Percentiles rank a stretch among this genome's conserved stretches.
These are phyloP conservation scores for Hystrix brachyura DNA, from an alignment of 2,113 vertebrate species.

Conservation along the genomic window DNA sequence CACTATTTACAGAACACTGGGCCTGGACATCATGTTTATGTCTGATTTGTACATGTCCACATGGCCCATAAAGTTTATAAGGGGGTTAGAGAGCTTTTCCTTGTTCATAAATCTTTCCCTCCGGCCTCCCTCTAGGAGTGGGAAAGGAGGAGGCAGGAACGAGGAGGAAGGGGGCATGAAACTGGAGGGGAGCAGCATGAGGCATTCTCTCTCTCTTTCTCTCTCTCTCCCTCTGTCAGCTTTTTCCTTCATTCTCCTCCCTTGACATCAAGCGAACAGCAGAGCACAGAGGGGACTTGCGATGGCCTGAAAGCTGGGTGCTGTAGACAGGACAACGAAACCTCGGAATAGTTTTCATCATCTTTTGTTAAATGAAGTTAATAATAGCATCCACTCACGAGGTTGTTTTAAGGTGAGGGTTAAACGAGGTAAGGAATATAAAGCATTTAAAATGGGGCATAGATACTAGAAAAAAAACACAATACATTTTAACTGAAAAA, in stretches of 20 bases:
- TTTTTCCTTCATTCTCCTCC: background rate
- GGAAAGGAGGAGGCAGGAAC: slow-evolving; percentile 39
- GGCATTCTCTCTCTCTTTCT: background rate
- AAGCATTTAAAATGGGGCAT: background rate
- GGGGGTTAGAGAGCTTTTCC: slow-evolving; percentile 84
- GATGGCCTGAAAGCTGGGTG: background rate
- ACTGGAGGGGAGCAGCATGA: background rate
- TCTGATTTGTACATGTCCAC: slow-evolving; percentile 88
- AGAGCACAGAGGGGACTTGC: background rate
- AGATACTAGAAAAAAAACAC: background rate
- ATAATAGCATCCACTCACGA: background rate
- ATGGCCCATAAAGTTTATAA: slow-evolving; percentile 89
- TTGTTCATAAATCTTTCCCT: slow-evolving; percentile 83
- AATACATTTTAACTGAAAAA: background rate
- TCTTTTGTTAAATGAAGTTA: background rate
- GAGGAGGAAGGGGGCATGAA: background rate
- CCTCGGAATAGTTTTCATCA: background rate
- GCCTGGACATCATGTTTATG: slow-evolving; percentile 85
- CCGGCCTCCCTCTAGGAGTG: slow-evolving; percentile 21
- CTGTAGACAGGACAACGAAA: background rate
- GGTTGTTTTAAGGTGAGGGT: background rate
- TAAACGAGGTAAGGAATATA: background rate
- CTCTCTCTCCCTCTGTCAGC: background rate
- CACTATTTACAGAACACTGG: slow-evolving; percentile 88
- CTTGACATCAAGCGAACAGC: background rate